Conservation (phyloP, 2,888 invertebrate species). For the Empis livida region DNA sequence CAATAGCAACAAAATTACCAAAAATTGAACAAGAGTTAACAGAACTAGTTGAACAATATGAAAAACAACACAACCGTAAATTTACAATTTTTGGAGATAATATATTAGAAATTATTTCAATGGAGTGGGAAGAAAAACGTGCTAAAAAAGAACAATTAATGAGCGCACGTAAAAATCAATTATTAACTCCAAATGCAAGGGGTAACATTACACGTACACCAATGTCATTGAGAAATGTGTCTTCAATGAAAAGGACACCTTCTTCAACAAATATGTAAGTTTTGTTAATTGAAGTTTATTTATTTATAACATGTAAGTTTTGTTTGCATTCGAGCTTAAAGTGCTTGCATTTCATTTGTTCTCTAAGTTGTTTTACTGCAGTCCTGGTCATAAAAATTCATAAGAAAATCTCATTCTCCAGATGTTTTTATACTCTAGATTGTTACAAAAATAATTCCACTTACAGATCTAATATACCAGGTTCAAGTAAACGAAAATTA, state of each 20-base stretch:
- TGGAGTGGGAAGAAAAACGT: slow-evolving; percentile 45
- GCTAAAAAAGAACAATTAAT: slow-evolving; percentile 24
- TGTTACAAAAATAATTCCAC: too few species aligned
- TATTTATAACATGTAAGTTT: too few species aligned
- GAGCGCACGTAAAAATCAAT: slow-evolving; percentile 36
- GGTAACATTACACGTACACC: slow-evolving; percentile 19
- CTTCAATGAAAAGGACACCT: slow-evolving; percentile 21
- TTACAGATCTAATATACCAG: slow-evolving; percentile 1
- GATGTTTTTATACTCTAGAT: too few species aligned
- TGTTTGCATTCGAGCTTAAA: too few species aligned
- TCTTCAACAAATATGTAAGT: slow-evolving; percentile 14
- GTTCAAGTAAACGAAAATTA: slow-evolving; percentile 21
- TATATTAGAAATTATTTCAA: slow-evolving; percentile 45
- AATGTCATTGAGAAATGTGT: slow-evolving; percentile 19
- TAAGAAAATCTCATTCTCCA: too few species aligned
- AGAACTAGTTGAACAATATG: slow-evolving; percentile 40
- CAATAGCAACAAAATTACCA: slow-evolving; percentile 55
- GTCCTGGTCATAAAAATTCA: too few species aligned
- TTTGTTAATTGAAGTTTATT: too few species aligned
- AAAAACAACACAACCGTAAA: slow-evolving; percentile 38
- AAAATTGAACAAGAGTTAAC: slow-evolving; percentile 56
- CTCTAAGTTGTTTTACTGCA: too few species aligned
- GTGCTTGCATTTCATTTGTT: too few species aligned
- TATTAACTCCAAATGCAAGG: slow-evolving; percentile 6
- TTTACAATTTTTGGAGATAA: slow-evolving; percentile 53